Evolutionary conservation across 2,797 vertebrate genomes (phyloP).

Genomic region (Pangasius krempfi): DNA sequence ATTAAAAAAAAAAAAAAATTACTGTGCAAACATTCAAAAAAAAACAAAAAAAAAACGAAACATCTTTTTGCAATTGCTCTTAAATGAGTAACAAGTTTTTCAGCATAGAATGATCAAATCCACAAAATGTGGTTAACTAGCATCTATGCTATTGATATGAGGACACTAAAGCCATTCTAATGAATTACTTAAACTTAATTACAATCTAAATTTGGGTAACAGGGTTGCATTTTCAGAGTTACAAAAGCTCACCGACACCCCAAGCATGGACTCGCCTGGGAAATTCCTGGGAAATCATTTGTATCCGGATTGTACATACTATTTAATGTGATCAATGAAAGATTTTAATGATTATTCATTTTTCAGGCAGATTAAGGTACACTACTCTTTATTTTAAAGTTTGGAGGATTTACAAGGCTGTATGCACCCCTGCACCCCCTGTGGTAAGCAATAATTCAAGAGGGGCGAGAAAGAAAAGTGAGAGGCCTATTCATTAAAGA

Average conservation of each 20-base stretch:
- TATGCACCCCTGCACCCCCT: background rate
- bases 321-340: background rate
- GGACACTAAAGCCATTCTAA: background rate
- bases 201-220: background rate
- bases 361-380: background rate
- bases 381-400: background rate
- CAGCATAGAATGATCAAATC: background rate
- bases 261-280: background rate
- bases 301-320: background rate
- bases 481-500: slow-evolving; percentile 41
- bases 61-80: background rate
- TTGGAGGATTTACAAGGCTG: background rate
- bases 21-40: background rate
- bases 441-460: slow-evolving; percentile 36
- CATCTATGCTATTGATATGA: background rate
- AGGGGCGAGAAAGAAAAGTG: slow-evolving; percentile 1
- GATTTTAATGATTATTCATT: background rate
- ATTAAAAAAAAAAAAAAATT: too few species aligned
- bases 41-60: background rate
- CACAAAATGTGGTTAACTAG: background rate
- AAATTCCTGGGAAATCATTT: background rate
- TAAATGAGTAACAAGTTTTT: background rate
- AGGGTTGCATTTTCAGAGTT: background rate
- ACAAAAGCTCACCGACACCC: background rate
- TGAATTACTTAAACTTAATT: background rate